A percentile compares a stretch with the other conserved stretches of the same genome.
Evolutionary conservation across 2,797 vertebrate species (phyloP).

Genomic region (Sternarchorhynchus goeldii): DNA sequence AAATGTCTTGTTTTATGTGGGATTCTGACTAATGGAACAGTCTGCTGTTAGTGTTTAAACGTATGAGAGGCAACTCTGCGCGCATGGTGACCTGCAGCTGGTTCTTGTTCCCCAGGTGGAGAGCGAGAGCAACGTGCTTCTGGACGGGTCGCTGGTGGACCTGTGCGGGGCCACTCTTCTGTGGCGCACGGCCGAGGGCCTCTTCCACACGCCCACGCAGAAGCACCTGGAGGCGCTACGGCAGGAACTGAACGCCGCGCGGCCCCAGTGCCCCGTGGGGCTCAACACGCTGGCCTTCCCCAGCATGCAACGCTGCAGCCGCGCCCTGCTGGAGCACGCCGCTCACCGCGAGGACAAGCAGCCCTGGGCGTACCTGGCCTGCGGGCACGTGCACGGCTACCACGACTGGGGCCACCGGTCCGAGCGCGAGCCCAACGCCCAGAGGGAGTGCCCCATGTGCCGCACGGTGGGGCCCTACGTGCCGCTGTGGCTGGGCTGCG

Average conservation of each 20-base stretch:
- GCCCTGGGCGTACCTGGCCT: slow-evolving; percentile 95
- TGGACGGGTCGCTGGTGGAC: slow-evolving; percentile 95
- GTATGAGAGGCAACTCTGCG: not conserved
- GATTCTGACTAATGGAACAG: not conserved
- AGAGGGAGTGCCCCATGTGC: slow-evolving; percentile 96
- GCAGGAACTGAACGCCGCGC: slow-evolving; percentile 94
- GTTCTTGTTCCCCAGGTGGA: slow-evolving; percentile 80
- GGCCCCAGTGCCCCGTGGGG: slow-evolving; percentile 97
- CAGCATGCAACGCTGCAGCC: slow-evolving; percentile 90
- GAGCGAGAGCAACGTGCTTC: slow-evolving; percentile 91
- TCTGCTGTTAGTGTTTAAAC: not conserved
- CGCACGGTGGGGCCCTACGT: slow-evolving; percentile 93
- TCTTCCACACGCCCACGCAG: slow-evolving; percentile 93
- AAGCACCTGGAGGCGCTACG: slow-evolving; percentile 97
- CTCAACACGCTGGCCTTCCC: slow-evolving; percentile 97
- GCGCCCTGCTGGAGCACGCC: slow-evolving; percentile 79
- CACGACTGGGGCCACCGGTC: slow-evolving; percentile 97
- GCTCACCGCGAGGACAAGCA: slow-evolving; percentile 94
- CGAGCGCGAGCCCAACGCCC: slow-evolving; percentile 83
- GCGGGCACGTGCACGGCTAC: slow-evolving; percentile 94
- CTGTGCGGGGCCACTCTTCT: slow-evolving; percentile 95
- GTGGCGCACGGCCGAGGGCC: slow-evolving; percentile 95
- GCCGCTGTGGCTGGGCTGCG: slow-evolving; percentile 93
- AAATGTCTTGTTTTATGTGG: not conserved
- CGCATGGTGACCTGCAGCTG: not conserved